Evolutionary conservation across 2,888 invertebrate genomes (phyloP), one percentile per base, ranked within the genome.

Genomic region (Listrodromus nycthemerus): DNA sequence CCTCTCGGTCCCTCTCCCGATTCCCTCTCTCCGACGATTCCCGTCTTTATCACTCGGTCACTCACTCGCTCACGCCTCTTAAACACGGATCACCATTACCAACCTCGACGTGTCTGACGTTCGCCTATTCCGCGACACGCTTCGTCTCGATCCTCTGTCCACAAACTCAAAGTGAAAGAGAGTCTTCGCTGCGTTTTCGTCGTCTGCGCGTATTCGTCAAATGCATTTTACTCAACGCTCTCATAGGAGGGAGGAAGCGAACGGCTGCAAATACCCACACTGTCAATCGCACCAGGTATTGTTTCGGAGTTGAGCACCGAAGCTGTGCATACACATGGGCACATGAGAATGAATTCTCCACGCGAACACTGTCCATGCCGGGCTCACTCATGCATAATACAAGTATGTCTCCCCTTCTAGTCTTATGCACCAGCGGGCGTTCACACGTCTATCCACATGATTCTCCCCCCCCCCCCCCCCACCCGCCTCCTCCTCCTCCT

Each of bases 91-190:
- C 70, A 81, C 81, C 45, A 81, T 58, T 37, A 75, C 78, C 58
- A 21, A 71, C 33, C 33, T 21, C 67, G 48, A 24, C 65, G 58
- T n/a, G 50, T 61, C 74, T 76, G 27, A 33, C 61, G 77, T 55
- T 50, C 71, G 33, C 65, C 50, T 81, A 84, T 81, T 84, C 81
- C 74, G 30, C 81, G 75, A 84, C 84, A 84, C 84, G 84, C 78
- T 70, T 75, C 75, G 33, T 55, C 52, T 61, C 77, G 63, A 80
- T 77, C 81, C 65, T 71, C 71, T n/a, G 78, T 81, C 78, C 75
- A 79, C 81, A 71, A 50, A 41, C 52, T 70, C 80, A 50, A 58
- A 69, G 21, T 55, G 55, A 73, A 50, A 37, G 71, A 80, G 66
- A 55, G 58, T 27, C 33, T 50, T 33, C 33, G 52, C 66, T 79